Evolutionary conservation across 2,888 invertebrate species (phyloP), one percentile per base, ranked within the genome.

Genomic region (Drosophila parthenogenetica): DNA sequence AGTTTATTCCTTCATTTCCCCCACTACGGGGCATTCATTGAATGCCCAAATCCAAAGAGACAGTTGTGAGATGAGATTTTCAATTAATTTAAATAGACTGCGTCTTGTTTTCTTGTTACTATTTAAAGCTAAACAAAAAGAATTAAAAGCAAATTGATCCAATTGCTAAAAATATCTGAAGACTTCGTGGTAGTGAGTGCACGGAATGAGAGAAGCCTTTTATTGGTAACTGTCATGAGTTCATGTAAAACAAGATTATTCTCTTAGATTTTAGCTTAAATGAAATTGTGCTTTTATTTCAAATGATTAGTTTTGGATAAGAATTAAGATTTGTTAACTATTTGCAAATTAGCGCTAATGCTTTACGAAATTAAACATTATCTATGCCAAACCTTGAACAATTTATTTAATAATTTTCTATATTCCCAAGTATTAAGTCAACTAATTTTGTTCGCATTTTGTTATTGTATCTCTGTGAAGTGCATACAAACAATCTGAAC

Each of bases 31-130:
- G 66, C 22, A 22, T 5, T 22, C 73, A 73, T 77, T 29, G 10
- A 72, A 74, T 66, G 78, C 66, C 48, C 2, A 45, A 4, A 35
- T 75, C 76, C 65, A 74, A 76, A 74, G 75, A 68, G 19, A 45
- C 57, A 42, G 37, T 50, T 57, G 16, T 50, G 42, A 40, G 19
- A 67, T 53, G 51, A 73, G 58, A 79, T 51, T 65, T 61, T 54
- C 39, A 63, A 46, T 32, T 65, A 48, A 19, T 53, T 43, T 35
- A 16, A 54, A 51, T 62, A 54, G 32, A 43, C 59, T 49, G 39
- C 40, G 42, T 32, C 39, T 75, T 46, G 46, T 58, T 64, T 75
- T 35, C 66, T 48, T 78, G 64, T 78, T 64, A 61, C 42, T n/a
- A 16, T 59, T 50, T 16, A 58, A 51, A 49, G 39, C 29, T 29